Evolutionary conservation across 2,888 invertebrate genomes (phyloP), one percentile per base, ranked within the genome.

Genomic region (Baronia brevicornis): DNA sequence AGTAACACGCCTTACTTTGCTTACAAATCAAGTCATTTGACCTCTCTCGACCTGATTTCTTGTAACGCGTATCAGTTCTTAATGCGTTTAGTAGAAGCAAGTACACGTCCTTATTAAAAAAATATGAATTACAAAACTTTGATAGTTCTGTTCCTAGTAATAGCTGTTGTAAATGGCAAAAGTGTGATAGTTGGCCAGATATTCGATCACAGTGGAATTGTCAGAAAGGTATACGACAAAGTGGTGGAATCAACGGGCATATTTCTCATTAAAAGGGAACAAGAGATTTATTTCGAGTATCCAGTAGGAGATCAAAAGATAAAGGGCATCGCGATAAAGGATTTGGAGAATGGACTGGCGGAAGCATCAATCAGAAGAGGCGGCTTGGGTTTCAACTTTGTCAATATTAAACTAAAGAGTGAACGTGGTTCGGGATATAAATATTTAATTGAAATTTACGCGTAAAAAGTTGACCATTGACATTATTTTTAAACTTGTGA

Each of bases 311-410:
- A 69, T 12, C 57, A 70, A 51, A 73, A 54, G 37, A 80, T 84
- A 2, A 82, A 80, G 41, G 84, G 84, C 0, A 73, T 84, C 1
- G 70, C 75, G 1, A 75, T 84, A 5, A 70, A 67, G 18, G 84
- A 84, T 17, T 18, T 75, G 52, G 75, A 82, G 1, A 74, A 79
- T 37, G 70, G 67, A 0, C 25, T 65, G 2, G 71, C 80, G 0
- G 65, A 75, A 28, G 65, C 84, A 0, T 62, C 80, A 0, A 78
- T 85, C 3, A 74, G 41, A 0, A 35, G 68, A 5, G 85, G 85
- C 0, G 85, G 85, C 0, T 44, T 84, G 0, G 82, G 82, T 0
- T 70, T 75, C 36, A 54, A 60, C 10, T 71, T 55, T 25, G 84
- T 64, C 1, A 66, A 71, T 6, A 65, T 85, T 1, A 79, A 82